Conservation (phyloP, 2,797 vertebrate species). For the Galagoides demidoff region DNA sequence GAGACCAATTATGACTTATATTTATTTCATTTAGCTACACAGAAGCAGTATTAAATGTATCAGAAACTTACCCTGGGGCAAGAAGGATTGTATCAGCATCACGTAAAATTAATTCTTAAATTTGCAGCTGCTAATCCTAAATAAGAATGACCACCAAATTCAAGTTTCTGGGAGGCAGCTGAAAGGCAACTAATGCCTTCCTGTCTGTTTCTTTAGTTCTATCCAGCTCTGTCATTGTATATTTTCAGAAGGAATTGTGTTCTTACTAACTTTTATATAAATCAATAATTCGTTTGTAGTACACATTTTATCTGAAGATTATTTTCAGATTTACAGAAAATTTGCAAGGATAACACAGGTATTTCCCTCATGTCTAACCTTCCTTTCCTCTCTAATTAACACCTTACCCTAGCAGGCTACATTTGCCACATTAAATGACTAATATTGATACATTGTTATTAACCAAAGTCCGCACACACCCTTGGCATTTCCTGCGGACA, state of each 20-base stretch:
- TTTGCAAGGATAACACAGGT: accelerated
- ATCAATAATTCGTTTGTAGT: neutral
- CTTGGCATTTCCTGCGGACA: accelerated
- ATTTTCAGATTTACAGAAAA: neutral
- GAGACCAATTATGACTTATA: neutral
- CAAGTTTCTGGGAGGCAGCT: neutral
- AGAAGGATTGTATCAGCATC: neutral
- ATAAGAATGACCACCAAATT: neutral
- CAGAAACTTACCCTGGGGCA: too few relatives aligned
- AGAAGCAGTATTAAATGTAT: neutral
- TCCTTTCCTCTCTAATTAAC: neutral
- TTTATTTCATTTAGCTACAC: neutral
- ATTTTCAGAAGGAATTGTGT: neutral
- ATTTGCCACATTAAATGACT: too few relatives aligned
- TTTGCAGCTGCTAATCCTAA: neutral
- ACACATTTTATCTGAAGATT: neutral
- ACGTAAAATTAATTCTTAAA: neutral
- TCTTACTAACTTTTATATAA: neutral
- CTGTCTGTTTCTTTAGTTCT: neutral
- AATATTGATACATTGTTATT: too few relatives aligned
- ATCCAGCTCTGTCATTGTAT: accelerated
- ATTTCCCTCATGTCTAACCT: accelerated
- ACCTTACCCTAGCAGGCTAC: accelerated
- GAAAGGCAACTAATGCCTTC: too few relatives aligned
- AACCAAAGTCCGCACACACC: neutral